phyloP scores from a whole-genome alignment of 2,888 invertebrate genomes.

The Xestia sexstrigata region DNA sequence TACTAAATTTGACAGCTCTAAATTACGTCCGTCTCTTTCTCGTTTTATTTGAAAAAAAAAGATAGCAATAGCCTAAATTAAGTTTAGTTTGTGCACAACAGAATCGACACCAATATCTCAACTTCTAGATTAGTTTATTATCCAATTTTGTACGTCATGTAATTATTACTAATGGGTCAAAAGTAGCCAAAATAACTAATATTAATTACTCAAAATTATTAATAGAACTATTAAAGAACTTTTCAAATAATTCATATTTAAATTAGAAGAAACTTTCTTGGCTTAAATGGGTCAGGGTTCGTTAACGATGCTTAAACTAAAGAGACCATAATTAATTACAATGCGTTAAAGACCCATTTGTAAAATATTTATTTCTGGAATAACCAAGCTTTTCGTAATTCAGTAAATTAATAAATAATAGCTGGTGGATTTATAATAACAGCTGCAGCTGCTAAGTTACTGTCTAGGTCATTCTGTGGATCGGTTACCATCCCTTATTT shows the following conservation, averaged over 20 bases:
- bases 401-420: not conserved
- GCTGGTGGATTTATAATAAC: not conserved
- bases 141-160: not conserved
- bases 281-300: conserved; percentile 43
- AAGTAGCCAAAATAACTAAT: conserved; percentile 1
- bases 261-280: conserved; percentile 46
- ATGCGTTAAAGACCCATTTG: conserved; percentile 16
- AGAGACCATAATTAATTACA: conserved; percentile 34
- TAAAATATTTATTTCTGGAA: not conserved
- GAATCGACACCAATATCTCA: too few species aligned
- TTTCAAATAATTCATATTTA: conserved; percentile 52
- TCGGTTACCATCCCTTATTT: not conserved
- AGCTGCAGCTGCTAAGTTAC: not conserved
- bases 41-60: too few species aligned
- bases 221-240: conserved; percentile 41
- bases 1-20: too few species aligned
- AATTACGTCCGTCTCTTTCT: too few species aligned
- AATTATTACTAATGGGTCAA: not conserved
- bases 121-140: not conserved
- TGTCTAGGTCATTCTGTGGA: not conserved
- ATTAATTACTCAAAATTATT: conserved; percentile 22
- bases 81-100: too few species aligned
- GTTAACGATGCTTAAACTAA: conserved; percentile 38
- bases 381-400: not conserved
- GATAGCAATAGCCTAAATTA: too few species aligned